Base-by-base conservation (phyloP, 2,797 vertebrate genomes). In the Epinephelus awoara region DNA sequence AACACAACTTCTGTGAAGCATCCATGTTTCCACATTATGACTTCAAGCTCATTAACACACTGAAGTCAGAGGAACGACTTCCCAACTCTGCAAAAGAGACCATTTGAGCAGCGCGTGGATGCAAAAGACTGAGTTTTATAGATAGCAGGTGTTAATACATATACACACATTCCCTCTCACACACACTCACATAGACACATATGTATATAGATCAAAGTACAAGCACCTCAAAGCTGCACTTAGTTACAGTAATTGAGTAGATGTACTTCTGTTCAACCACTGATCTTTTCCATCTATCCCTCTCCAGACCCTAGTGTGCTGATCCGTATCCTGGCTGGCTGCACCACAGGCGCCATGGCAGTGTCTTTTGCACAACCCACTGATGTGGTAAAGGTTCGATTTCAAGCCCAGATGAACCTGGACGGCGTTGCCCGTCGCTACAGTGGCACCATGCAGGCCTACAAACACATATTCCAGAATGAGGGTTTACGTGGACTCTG, bases 381-480 rank as follows among this genome's bases (percentile, higher is more conserved):
- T 0, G 97, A 98, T 3, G 97, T 97, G 17, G 96, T 97, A 62
- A 97, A 97, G 90, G 97, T 97, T 83, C 90, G 97, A 55, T 96
- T 97, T 77, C 97, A 98, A 70, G 97, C 96, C 1, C 96, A 97
- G 92, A 93, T 92, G 93, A 96, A 94, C 69, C 93, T 97, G 6
- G 76, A 88, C 0, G 95, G 97, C 0, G 94, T 95, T 74, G 94
- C 95, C 13, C 95, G 95, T 1, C 95, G 96, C 75, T 97, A 98
- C 92, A 96, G 27, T 0, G 95, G 97, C 40, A 97, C 97, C 38
- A 95, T 97, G 85, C 95, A 97, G 66, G 97, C 97, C 11, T 97
- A 97, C 88, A 96, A 89, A 74, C 95, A 96, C 71, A 97, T 97
- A 86, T 97, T 96, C 79, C 93, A 94, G 27, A 94, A 94, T 0